Evolutionary conservation across 2,888 invertebrate genomes (phyloP).

Genomic region (Psococerastis gibbosa): DNA sequence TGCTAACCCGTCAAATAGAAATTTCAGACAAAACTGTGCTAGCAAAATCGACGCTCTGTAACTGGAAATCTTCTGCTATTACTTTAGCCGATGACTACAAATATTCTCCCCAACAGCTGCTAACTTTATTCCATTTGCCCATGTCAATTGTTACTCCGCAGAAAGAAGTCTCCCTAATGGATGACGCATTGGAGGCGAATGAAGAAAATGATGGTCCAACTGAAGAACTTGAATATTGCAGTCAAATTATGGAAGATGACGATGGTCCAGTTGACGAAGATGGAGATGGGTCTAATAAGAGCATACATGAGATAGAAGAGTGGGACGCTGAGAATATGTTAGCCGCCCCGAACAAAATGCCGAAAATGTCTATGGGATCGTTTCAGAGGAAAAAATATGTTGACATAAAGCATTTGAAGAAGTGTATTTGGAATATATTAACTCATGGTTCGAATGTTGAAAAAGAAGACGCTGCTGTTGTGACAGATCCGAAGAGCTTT

Average conservation of each 20-base stretch:
- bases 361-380: neutral
- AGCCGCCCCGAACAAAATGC: neutral
- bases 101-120: neutral
- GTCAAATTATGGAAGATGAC: conserved; percentile 1
- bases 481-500: neutral
- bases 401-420: conserved; percentile 5
- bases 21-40: neutral
- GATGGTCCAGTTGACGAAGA: neutral
- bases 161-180: neutral
- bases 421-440: conserved; percentile 2
- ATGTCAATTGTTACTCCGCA: neutral
- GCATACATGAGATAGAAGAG: neutral
- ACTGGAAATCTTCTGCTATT: neutral
- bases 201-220: neutral
- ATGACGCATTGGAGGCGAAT: neutral
- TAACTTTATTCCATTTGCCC: neutral
- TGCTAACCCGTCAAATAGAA: neutral
- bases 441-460: neutral
- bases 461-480: neutral
- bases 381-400: conserved; percentile 1
- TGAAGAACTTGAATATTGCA: conserved; percentile 8
- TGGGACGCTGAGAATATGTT: conserved; percentile 7
- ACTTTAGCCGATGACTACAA: neutral
- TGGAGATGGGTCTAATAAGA: neutral
- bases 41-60: neutral